A percentile compares a stretch with the other conserved stretches of the same genome.
Conservation (phyloP, 2,888 invertebrate species). For the Lasioglossum calceatum region DNA sequence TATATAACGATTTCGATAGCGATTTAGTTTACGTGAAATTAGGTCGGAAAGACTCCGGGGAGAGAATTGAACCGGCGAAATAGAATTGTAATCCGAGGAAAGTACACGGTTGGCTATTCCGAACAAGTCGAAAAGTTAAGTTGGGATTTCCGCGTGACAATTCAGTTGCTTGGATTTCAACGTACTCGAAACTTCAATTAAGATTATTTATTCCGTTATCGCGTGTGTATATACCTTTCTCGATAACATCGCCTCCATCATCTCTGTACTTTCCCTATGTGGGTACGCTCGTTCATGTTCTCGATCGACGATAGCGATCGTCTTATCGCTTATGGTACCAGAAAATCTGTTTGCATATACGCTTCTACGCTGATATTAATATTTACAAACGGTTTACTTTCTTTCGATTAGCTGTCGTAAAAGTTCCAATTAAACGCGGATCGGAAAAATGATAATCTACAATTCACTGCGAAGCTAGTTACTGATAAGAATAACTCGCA, state of each 20-base stretch:
- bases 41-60: conserved; percentile 6
- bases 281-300: not conserved
- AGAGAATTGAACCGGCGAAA: conserved; percentile 3
- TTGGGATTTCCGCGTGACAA: not conserved
- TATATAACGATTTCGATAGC: conserved; percentile 10
- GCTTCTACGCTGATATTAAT: not conserved
- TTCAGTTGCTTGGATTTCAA: not conserved
- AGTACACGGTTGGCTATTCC: not conserved
- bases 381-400: not conserved
- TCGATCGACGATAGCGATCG: not conserved
- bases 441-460: not conserved
- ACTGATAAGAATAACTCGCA: not conserved
- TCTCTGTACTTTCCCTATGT: conserved; percentile 12
- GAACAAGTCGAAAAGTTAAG: not conserved
- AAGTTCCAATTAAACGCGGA: not conserved
- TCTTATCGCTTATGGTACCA: not conserved
- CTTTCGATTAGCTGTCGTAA: not conserved
- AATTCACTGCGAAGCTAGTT: not conserved
- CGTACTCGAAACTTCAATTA: conserved; percentile 5
- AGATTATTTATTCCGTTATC: conserved; percentile 32
- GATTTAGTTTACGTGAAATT: conserved; percentile 15
- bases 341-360: not conserved
- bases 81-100: conserved; percentile 13
- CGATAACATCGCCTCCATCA: conserved; percentile 1
- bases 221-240: not conserved